These are phyloP conservation scores for Nephrotoma appendiculata DNA, from an alignment of 2,888 invertebrate genomes.

Conservation along the genomic window DNA sequence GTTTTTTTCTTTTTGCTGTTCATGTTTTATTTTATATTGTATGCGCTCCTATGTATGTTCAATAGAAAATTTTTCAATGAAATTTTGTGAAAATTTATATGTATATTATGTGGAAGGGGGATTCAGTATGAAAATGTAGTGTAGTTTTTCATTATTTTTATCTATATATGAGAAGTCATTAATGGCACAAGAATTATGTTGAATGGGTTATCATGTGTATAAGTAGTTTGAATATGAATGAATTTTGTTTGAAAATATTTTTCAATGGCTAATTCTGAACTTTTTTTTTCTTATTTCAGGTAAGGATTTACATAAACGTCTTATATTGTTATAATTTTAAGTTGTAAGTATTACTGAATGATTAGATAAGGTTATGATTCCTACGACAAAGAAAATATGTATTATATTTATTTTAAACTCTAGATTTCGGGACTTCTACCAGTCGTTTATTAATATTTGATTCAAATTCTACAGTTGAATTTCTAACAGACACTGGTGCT, in stretches of 20 bases:
- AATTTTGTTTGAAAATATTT: neutral
- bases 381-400: too few relatives aligned
- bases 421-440: too few relatives aligned
- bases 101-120: neutral
- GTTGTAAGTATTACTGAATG: neutral
- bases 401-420: too few relatives aligned
- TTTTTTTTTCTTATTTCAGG: neutral
- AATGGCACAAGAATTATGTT: neutral
- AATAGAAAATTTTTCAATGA: neutral
- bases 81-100: neutral
- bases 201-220: neutral
- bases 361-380: too few relatives aligned
- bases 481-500: too few relatives aligned
- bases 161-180: neutral
- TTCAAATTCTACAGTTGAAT: too few relatives aligned
- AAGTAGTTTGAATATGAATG: neutral
- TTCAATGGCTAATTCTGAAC: neutral
- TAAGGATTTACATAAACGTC: neutral
- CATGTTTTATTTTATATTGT: neutral
- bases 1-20: neutral
- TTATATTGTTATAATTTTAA: neutral
- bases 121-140: neutral
- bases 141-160: neutral
- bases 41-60: neutral
- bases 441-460: too few relatives aligned